phyloP scores from a whole-genome alignment of 2,888 invertebrate genomes.

The Hypercompe scribonia region DNA sequence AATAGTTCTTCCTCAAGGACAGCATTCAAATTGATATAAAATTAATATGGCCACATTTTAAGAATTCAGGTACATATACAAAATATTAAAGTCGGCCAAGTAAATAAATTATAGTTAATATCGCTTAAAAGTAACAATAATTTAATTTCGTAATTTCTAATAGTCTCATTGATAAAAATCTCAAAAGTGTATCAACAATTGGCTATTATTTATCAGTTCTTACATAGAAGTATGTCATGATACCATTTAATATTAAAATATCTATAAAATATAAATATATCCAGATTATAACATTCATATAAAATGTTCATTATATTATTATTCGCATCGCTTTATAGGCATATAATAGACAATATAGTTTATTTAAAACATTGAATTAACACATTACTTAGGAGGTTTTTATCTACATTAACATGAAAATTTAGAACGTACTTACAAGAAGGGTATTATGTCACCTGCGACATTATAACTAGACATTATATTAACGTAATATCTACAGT shows the following conservation, averaged over 20 bases:
- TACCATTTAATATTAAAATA: slow-evolving; percentile 66
- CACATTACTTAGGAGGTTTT: slow-evolving; percentile 22
- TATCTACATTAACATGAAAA: slow-evolving; percentile 54
- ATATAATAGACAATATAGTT: slow-evolving; percentile 23
- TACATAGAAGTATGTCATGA: slow-evolving; percentile 73
- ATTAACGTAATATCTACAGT: slow-evolving; percentile 64
- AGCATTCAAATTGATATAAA: slow-evolving; percentile 68
- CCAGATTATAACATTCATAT: slow-evolving; percentile 71
- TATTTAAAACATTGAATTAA: slow-evolving; percentile 25
- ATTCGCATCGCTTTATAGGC: slow-evolving; percentile 38
- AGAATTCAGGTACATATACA: slow-evolving; percentile 85
- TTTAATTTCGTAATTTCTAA: slow-evolving; percentile 80
- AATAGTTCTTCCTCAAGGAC: slow-evolving; percentile 69
- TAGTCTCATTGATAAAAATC: slow-evolving; percentile 79
- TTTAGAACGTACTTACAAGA: slow-evolving; percentile 63
- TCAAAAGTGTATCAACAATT: slow-evolving; percentile 73
- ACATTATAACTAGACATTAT: slow-evolving; percentile 55
- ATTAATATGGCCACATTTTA: slow-evolving; percentile 84
- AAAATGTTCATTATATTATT: slow-evolving; percentile 53
- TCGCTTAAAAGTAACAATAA: slow-evolving; percentile 78
- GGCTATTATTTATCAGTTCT: slow-evolving; percentile 72
- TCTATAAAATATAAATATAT: slow-evolving; percentile 71
- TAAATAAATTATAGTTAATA: slow-evolving; percentile 69
- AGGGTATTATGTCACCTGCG: slow-evolving; percentile 61
- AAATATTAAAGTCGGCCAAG: slow-evolving; percentile 74